These are phyloP conservation scores for Xestia xanthographa DNA, from an alignment of 2,888 invertebrate genomes.

Conservation along the genomic window DNA sequence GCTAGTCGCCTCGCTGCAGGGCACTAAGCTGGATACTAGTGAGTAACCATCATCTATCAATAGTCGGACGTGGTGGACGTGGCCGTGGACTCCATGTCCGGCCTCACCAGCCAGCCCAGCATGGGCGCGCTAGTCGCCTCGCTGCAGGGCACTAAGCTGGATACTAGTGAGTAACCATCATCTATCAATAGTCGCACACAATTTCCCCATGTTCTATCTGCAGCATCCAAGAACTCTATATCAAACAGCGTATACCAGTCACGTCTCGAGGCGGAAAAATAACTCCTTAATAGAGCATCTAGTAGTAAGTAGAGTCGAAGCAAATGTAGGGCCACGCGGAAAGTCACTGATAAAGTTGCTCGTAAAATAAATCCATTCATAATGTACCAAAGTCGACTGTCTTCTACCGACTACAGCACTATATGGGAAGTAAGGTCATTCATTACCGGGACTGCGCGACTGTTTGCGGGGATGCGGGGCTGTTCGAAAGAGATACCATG, in stretches of 20 bases:
- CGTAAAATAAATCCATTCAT: neutral
- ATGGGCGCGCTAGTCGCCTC: constrained; percentile 99
- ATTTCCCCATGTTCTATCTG: too few species aligned
- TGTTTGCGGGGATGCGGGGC: too few species aligned
- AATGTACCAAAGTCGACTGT: neutral
- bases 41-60: too few species aligned
- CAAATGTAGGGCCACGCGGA: neutral
- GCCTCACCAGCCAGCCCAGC: constrained; percentile 99
- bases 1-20: constrained; percentile 96
- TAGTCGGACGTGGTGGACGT: constrained; percentile 96
- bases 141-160: constrained; percentile 91
- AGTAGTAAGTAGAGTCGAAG: neutral
- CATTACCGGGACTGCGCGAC: too few species aligned
- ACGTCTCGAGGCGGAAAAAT: too few species aligned
- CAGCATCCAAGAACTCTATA: too few species aligned
- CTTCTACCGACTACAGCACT: neutral
- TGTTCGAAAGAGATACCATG: too few species aligned
- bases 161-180: constrained; percentile 91
- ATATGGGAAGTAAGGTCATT: too few species aligned
- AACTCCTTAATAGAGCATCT: too few species aligned
- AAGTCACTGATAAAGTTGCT: neutral
- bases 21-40: constrained; percentile 92
- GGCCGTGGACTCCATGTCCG: constrained; percentile 99
- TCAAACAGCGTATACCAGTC: too few species aligned
- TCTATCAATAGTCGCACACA: too few species aligned